Percentiles rank a stretch among this genome's conserved stretches.
phyloP scores from a whole-genome alignment of 1,140 invertebrate species.

The Apis florea region DNA sequence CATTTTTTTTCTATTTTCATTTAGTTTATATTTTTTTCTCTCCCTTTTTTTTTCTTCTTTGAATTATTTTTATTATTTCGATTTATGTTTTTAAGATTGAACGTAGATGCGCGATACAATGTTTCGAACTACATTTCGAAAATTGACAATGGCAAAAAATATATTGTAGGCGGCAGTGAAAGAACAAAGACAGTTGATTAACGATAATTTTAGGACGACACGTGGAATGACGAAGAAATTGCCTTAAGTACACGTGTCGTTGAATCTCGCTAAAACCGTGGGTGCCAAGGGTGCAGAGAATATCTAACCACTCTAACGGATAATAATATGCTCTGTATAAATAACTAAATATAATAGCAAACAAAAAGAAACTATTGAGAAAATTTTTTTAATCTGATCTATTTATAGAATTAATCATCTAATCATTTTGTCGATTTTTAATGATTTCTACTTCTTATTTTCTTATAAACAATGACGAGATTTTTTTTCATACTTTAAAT shows the following conservation, averaged over 20 bases:
- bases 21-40: not conserved
- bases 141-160: not conserved
- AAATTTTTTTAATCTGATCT: no score
- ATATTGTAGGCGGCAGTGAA: not conserved
- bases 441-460: not conserved
- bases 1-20: not conserved
- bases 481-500: not conserved
- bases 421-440: no score
- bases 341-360: no score
- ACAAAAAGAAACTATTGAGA: no score
- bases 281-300: not conserved
- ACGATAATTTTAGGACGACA: slow-evolving; percentile 33
- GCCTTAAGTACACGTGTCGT: slow-evolving; percentile 31
- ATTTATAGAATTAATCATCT: no score
- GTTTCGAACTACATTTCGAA: not conserved
- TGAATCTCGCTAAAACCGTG: not conserved
- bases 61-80: not conserved
- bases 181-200: slow-evolving; percentile 36
- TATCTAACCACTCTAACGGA: not conserved
- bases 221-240: slow-evolving; percentile 30
- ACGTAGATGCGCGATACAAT: not conserved
- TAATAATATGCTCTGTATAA: no score
- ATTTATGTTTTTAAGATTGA: not conserved
- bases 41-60: not conserved
- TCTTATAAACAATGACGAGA: not conserved